Conservation (phyloP, 2,797 vertebrate genomes). For the Decapterus maruadsi region DNA sequence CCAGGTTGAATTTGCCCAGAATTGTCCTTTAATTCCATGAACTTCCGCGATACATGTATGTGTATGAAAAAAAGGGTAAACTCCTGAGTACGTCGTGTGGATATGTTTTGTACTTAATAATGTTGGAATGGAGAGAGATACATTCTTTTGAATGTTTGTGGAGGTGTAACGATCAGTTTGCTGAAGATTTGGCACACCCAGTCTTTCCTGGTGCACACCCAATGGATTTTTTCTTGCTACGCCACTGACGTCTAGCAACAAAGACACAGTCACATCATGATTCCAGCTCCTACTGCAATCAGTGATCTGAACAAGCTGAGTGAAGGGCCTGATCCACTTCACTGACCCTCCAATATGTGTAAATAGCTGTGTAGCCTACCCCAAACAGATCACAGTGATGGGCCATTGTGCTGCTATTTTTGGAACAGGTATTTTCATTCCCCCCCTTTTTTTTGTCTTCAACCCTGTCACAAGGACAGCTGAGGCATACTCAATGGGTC, state of each 20-base stretch:
- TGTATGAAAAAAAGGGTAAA: neutral
- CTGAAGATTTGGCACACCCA: no score
- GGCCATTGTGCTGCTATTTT: constrained; percentile 60
- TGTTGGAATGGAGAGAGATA: no score
- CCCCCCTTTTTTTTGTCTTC: constrained; percentile 7
- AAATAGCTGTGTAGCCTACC: constrained; percentile 48
- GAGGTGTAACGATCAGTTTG: no score
- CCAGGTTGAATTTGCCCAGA: no score
- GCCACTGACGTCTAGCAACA: constrained; percentile 11
- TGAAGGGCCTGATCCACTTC: constrained; percentile 65
- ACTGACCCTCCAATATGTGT: constrained; percentile 55
- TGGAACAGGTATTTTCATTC: constrained; percentile 62
- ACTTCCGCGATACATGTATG: neutral
- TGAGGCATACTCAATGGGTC: constrained; percentile 4
- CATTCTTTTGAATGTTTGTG: no score
- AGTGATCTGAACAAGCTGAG: constrained; percentile 52
- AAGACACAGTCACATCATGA: constrained; percentile 18
- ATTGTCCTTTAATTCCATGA: no score
- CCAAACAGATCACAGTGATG: constrained; percentile 55
- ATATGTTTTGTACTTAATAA: no score
- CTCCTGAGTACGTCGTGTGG: no score
- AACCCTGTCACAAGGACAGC: constrained; percentile 56
- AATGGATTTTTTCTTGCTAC: no score
- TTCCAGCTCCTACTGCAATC: constrained; percentile 65
- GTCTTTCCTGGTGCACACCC: no score